Conservation (phyloP, 2,888 invertebrate genomes). For the Punctoribates punctum region DNA sequence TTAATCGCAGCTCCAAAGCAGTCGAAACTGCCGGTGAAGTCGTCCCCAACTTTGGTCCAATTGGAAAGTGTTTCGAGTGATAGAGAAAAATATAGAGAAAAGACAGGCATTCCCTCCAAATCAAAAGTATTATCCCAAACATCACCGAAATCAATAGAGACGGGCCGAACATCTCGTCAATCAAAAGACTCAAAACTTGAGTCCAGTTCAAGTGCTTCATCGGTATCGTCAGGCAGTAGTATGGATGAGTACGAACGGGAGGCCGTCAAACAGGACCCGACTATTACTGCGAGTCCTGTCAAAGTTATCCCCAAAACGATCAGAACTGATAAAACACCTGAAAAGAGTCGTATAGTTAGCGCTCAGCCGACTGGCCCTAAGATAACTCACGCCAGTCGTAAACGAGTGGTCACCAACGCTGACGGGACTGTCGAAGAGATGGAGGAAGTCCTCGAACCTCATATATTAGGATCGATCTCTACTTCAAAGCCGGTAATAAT, state of each 20-base stretch:
- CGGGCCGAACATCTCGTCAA: slow-evolving; percentile 42
- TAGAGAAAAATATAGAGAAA: slow-evolving; percentile 44
- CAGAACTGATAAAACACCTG: not conserved
- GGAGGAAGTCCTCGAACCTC: slow-evolving; percentile 45
- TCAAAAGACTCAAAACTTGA: slow-evolving; percentile 45
- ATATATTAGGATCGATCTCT: slow-evolving; percentile 34
- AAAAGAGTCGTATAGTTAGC: slow-evolving; percentile 20
- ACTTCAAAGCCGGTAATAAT: slow-evolving; percentile 42
- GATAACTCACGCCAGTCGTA: slow-evolving; percentile 44
- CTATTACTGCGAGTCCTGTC: slow-evolving; percentile 10
- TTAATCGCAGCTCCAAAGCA: slow-evolving; percentile 29
- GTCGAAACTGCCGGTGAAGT: slow-evolving; percentile 30
- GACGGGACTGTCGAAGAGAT: slow-evolving; percentile 44
- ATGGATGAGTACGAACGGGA: slow-evolving; percentile 47
- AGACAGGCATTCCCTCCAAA: slow-evolving; percentile 31
- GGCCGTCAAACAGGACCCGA: slow-evolving; percentile 37
- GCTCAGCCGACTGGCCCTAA: slow-evolving; percentile 31
- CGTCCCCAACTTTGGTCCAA: slow-evolving; percentile 45
- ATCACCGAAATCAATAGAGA: slow-evolving; percentile 41
- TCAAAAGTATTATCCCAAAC: slow-evolving; percentile 31
- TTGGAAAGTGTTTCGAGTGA: slow-evolving; percentile 18
- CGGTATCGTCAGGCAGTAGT: slow-evolving; percentile 44
- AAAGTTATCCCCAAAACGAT: not conserved
- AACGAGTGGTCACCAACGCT: slow-evolving; percentile 43
- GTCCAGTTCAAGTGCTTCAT: slow-evolving; percentile 42